Percentiles rank a stretch among this genome's conserved stretches.
Evolutionary conservation across 2,888 invertebrate species (phyloP).

Genomic region (Acrobasis consociella): DNA sequence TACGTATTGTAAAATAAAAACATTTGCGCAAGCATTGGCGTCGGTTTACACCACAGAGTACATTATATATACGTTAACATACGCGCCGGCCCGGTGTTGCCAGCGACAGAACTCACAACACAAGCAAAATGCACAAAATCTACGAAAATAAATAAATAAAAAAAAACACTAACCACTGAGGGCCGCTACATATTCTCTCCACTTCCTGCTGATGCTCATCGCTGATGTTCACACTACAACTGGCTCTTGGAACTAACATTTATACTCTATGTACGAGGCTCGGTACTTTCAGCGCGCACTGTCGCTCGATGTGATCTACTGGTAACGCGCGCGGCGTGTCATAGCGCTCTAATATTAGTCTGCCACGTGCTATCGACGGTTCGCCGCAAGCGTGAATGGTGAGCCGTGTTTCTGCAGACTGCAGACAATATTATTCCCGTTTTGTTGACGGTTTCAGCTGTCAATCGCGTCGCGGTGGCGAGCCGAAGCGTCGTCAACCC

Average conservation of each 20-base stretch:
- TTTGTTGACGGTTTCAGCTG: constrained; percentile 74
- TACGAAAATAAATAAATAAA: constrained; percentile 31
- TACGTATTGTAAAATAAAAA: constrained; percentile 21
- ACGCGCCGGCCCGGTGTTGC: constrained; percentile 38
- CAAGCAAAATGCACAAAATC: constrained; percentile 7
- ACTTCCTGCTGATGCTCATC: constrained; percentile 72
- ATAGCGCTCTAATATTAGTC: constrained; percentile 67
- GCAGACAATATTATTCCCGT: constrained; percentile 50
- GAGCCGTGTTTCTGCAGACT: constrained; percentile 49
- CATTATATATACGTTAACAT: no score
- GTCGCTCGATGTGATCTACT: constrained; percentile 46
- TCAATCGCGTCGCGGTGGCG: constrained; percentile 52
- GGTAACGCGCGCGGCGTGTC: constrained; percentile 47
- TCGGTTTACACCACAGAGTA: constrained; percentile 35
- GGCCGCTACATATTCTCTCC: constrained; percentile 77
- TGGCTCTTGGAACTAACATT: constrained; percentile 68
- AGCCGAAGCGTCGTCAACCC: constrained; percentile 44
- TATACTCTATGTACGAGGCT: constrained; percentile 55
- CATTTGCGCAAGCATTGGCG: constrained; percentile 24
- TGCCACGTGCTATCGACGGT: constrained; percentile 72
- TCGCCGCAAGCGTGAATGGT: constrained; percentile 70
- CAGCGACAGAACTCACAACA: constrained; percentile 25
- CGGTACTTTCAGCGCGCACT: constrained; percentile 52
- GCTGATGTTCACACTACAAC: constrained; percentile 54
- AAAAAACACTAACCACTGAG: constrained; percentile 71